Conservation (phyloP, 2,113 vertebrate species). For the Pygoscelis antarcticus region DNA sequence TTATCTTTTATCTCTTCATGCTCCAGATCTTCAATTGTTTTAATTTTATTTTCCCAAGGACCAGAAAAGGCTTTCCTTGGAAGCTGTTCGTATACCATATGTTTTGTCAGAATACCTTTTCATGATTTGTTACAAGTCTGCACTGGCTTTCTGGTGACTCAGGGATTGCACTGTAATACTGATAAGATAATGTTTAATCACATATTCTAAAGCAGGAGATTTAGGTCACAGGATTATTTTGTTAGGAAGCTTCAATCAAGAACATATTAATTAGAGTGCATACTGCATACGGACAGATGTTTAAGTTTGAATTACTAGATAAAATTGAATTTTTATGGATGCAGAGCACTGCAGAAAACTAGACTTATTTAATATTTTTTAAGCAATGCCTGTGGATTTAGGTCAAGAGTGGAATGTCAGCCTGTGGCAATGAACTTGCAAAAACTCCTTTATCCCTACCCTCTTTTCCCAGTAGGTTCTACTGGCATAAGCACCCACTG, state of each 20-base stretch:
- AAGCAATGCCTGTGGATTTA: neutral
- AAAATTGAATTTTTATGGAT: neutral
- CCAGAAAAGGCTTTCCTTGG: neutral
- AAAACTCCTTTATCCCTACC: neutral
- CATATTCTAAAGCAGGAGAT: slow-evolving; percentile 39
- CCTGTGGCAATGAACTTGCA: neutral
- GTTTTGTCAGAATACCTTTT: neutral
- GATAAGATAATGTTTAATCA: slow-evolving; percentile 59
- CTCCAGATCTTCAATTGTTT: neutral
- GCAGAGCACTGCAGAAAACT: neutral
- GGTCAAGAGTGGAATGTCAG: neutral
- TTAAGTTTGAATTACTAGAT: neutral
- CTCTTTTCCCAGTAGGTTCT: neutral
- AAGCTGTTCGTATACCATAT: neutral
- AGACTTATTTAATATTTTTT: neutral
- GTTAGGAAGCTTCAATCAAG: slow-evolving; percentile 54
- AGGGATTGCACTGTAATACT: neutral
- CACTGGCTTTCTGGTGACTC: slow-evolving; percentile 4
- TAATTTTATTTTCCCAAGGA: neutral
- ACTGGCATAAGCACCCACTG: rapidly evolving
- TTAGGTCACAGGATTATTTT: slow-evolving; percentile 63
- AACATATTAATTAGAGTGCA: slow-evolving; percentile 24
- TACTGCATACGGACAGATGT: neutral
- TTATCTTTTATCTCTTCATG: neutral
- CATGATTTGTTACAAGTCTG: neutral